phyloP scores from a whole-genome alignment of 1,140 invertebrate species.

The Cyphomyrmex costatus region DNA sequence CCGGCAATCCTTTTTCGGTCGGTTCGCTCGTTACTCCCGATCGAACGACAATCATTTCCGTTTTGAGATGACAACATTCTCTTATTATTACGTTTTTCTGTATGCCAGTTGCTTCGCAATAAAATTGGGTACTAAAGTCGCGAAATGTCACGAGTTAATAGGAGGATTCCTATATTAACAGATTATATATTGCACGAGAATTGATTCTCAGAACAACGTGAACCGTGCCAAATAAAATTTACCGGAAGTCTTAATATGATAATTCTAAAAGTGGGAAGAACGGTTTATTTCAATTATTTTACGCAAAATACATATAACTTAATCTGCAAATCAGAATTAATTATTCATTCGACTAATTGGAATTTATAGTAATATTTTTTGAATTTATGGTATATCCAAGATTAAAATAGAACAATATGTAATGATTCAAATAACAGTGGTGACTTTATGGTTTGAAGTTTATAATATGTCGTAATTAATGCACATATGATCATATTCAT shows the following conservation, averaged over 20 bases:
- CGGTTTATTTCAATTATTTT: background rate
- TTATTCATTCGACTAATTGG: background rate
- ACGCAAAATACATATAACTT: background rate
- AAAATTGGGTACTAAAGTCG: constrained; percentile 8
- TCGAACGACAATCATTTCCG: constrained; percentile 23
- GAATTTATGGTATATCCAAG: background rate
- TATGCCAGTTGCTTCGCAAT: background rate
- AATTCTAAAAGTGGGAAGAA: background rate
- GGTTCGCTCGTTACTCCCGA: constrained; percentile 18
- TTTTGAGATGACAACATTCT: background rate
- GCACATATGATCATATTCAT: background rate
- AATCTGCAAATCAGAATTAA: background rate
- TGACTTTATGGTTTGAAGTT: background rate
- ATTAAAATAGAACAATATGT: background rate
- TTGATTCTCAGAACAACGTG: constrained; percentile 18
- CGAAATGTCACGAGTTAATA: background rate
- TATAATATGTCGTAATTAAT: background rate
- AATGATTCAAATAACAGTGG: background rate
- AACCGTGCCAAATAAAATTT: constrained; percentile 21
- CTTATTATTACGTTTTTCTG: background rate
- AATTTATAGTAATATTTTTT: background rate
- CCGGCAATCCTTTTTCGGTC: constrained; percentile 33
- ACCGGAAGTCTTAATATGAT: constrained; percentile 16
- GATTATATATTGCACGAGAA: background rate
- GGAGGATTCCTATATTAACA: constrained; percentile 13